Evolutionary conservation across 2,888 invertebrate genomes (phyloP), one percentile per base, ranked within the genome.

Genomic region (Punctoribates punctum): DNA sequence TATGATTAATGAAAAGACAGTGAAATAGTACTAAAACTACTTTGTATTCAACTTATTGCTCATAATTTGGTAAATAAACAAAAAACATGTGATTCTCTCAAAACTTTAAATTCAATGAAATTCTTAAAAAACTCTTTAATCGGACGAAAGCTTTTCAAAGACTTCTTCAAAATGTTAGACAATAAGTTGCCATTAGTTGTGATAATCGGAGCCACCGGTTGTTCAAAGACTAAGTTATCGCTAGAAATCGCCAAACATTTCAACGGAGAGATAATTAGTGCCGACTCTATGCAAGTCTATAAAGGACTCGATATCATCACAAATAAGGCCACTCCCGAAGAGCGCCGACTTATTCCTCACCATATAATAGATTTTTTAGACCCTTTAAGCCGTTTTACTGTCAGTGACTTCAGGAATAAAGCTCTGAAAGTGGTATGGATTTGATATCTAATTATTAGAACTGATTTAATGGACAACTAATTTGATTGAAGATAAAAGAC

Each of bases 271-370:
- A 91, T 99, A 77, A 92, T 99, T 78, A 96, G 96, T 82, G 96
- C 97, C 0, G 99, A 99, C 88, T 96, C 98, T 25, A 98, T 99
- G 96, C 99, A 99, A 90, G 90, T 99, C 42, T 99, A 99, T 86
- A 91, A 91, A 84, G 93, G 94, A 0, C 85, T 98, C 81, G 91
- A 97, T 82, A 90, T 98, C 81, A 90, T 93, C 80, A 96, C 96
- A 0, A 97, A 97, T 34, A 97, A 98, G 86, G 94, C 95, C 0
- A 92, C 92, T 0, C 83, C 82, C 27, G 90, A 90, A 80, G 98
- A 99, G 83, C 88, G 88, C 81, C 83, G 86, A 42, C 84, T 87
- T 81, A 91, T 89, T 0, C 89, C 88, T 0, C 99, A 99, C 85
- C 96, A 99, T 83, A 86, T 98, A 82, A 86, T 99, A 78, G 92